phyloP scores from a whole-genome alignment of 2,113 vertebrate species.

The Microtus oregoni region DNA sequence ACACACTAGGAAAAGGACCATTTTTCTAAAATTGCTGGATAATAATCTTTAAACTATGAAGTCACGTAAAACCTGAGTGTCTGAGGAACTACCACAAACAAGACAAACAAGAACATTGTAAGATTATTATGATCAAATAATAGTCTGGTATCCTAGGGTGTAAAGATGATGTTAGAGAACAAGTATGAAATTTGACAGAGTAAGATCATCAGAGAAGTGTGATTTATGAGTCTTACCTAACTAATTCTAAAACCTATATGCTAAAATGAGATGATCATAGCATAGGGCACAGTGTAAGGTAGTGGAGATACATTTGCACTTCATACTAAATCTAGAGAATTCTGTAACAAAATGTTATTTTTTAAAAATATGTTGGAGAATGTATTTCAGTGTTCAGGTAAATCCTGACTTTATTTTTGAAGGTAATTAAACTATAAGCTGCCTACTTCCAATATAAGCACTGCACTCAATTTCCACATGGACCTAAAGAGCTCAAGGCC shows the following conservation, averaged over 20 bases:
- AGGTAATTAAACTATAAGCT: background rate
- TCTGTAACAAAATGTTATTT: conserved; percentile 6
- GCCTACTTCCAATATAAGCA: conserved; percentile 1
- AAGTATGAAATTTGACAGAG: background rate
- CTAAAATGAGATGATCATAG: background rate
- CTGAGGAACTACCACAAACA: conserved; percentile 4
- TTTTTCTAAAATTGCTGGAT: background rate
- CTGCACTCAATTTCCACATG: conserved; percentile 40
- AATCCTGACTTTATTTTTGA: conserved; percentile 7
- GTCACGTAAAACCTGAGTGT: background rate
- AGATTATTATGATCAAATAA: background rate
- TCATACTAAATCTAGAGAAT: background rate
- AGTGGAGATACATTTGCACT: background rate
- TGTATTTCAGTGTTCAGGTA: background rate
- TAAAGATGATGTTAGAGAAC: background rate
- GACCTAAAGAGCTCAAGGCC: conserved; percentile 13
- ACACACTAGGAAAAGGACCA: background rate
- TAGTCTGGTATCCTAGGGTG: background rate
- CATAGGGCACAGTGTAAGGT: background rate
- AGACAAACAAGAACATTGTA: background rate
- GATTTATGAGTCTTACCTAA: background rate
- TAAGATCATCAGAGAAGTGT: background rate
- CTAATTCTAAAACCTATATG: background rate
- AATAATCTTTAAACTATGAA: background rate
- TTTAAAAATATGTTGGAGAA: background rate